Evolutionary conservation across 2,113 vertebrate genomes (phyloP), one percentile per base, ranked within the genome.

Genomic region (Acrocephalus kingi): DNA sequence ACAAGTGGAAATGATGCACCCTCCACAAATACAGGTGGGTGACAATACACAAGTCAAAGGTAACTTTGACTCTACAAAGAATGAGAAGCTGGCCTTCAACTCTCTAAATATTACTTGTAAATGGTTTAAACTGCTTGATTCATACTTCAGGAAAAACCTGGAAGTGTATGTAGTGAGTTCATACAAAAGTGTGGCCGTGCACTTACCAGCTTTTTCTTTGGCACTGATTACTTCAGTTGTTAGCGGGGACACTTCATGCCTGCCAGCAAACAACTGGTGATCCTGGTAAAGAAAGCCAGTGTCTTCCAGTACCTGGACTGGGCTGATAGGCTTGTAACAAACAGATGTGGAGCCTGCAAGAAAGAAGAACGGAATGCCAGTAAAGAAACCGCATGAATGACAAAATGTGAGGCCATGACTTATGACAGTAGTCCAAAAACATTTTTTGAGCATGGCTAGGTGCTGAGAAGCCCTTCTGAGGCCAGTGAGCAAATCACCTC

Each of bases 191-290:
- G 19, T 13, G 28, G 31, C 61, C 28, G 4, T 5, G 4, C 30
- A 86, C 97, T 98, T 84, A 98, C 98, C 98, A 90, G 94, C 82
- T 97, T 98, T 97, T 64, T 98, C 98, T 95, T 97, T 97, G 64
- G 94, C 64, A 93, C 91, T 27, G 72, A 85, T 73, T 4, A 83
- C 90, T 80, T 98, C 98, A 68, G 84, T 87, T 1, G 97, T 96
- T 92, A 98, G 79, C 0, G 95, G 87, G 78, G 97, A 85, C 49
- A 94, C 94, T 37, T 98, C 98, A 96, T 97, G 97, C 86, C 96
- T 97, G 74, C 97, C 96, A 48, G 92, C 41, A 83, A 97, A 98
- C 59, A 98, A 92, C 48, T 95, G 97, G 49, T 97, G 96, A 88
- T 98, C 98, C 13, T 94, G 92, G 49, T 97, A 97, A 68, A 97